Base-by-base conservation (phyloP, 2,797 vertebrate genomes). In the Takifugu rubripes region DNA sequence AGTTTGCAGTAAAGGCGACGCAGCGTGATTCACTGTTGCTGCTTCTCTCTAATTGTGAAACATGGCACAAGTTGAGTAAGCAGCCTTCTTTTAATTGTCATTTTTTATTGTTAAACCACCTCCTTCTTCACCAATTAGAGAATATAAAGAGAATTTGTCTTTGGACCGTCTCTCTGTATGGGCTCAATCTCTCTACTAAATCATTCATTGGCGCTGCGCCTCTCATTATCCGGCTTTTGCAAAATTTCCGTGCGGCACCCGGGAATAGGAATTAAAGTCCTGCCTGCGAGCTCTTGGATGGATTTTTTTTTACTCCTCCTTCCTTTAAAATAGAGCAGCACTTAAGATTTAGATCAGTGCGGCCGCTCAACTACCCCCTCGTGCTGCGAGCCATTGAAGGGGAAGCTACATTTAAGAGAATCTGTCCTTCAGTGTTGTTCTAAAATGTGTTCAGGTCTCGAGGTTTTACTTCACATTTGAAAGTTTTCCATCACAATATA, bases 141-240 rank as follows among this genome's bases (percentile, higher is more conserved):
- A 79, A 93, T 88, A 91, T 86, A 92, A 86, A 74, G 89, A 91
- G 84, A 91, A 91, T 90, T 78, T 91, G 84, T 89, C 89, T 88
- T 89, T 83, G 86, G 89, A 91, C 82, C 78, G 82, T 76, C 69
- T 76, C 70, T 72, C 69, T 70, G 72, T 69, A 78, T 79, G 70
- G 72, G 80, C 83, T 86, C 76, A 70, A 88, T 85, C 88, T 89
- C 78, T 81, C 86, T 56, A 87, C 88, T 91, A 93, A 93, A 93
- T 93, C 93, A 94, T 94, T 95, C 94, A 90, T 90, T 90, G 94
- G 89, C 82, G 84, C 71, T 66, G 87, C 86, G 89, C 87, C 90
- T 93, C 93, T 96, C 93, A 94, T 94, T 94, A 96, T 92, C 92
- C 89, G 87, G 84, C 92, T 94, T 49, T 93, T 93, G 91, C 89